Evolutionary conservation across 2,888 invertebrate genomes (phyloP).

Genomic region (Phortica magna): DNA sequence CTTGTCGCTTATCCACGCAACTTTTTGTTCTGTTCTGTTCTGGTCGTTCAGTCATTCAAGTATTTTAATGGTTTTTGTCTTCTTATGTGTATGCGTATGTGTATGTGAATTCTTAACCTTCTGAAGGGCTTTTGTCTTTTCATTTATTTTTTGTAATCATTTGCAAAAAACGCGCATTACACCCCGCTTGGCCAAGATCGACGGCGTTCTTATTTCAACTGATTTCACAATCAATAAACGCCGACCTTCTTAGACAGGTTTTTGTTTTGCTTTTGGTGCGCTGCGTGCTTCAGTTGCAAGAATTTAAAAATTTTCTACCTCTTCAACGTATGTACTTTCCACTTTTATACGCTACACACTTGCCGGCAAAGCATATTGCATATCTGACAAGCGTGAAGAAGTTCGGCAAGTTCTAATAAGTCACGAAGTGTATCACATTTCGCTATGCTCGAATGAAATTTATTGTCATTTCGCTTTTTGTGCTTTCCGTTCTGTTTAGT

Average conservation of each 20-base stretch:
- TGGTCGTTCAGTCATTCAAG: neutral
- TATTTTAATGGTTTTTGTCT: neutral
- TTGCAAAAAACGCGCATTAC: too few species aligned
- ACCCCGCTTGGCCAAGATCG: too few species aligned
- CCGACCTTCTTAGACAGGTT: slow-evolving; percentile 58
- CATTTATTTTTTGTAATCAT: slow-evolving; percentile 43
- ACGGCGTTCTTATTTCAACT: slow-evolving; percentile 16
- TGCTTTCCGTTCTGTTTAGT: slow-evolving; percentile 2
- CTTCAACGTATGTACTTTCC: neutral
- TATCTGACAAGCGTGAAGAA: too few species aligned
- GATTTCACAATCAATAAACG: slow-evolving; percentile 61
- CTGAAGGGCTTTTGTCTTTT: slow-evolving; percentile 70
- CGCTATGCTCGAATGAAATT: neutral
- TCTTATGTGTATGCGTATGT: slow-evolving; percentile 43
- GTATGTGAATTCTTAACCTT: slow-evolving; percentile 62
- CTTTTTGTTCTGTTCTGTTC: slow-evolving; percentile 1
- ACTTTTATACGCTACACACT: too few species aligned
- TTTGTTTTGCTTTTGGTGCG: neutral
- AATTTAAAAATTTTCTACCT: neutral
- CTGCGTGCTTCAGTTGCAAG: neutral
- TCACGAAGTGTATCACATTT: neutral
- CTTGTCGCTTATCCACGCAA: neutral
- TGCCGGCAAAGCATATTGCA: too few species aligned
- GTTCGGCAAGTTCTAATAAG: too few species aligned
- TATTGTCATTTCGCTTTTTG: neutral